Evolutionary conservation across 2,888 invertebrate species (phyloP), one percentile per base, ranked within the genome.

Genomic region (Brenthis ino): DNA sequence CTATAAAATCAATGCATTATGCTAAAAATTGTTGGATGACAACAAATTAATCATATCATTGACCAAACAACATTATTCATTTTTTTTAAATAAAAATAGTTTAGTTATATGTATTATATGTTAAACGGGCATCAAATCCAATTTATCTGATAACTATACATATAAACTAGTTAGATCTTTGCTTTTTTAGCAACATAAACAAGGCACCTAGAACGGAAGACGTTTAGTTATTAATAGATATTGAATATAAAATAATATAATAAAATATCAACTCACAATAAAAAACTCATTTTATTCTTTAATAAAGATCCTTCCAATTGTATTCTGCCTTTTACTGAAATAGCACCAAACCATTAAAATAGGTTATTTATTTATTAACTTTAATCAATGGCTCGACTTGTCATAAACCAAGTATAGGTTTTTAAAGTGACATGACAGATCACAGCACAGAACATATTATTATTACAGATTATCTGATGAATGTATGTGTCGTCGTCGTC

Each of bases 251-350:
- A 2, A 60, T 14, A 24, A 20, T 28, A 24, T 48, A 16, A 11
- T 60, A 16, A 12, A 1, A 33, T 57, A 57, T 56, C 47, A 64
- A 94, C 95, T 95, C 85, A 95, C 95, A 95, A 95, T 80, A 95
- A 89, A 87, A 95, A 95, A 88, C 95, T 95, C 94, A 94, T 94
- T 81, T 86, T 93, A 80, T 66, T 74, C 71, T 74, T 74, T 75
- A 74, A 72, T 58, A 77, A 75, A 73, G 75, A 74, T 76, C 70
- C 76, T 75, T 75, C 67, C 76, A 76, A 77, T 74, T 71, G 70
- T 77, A 73, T 77, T 77, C 53, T 77, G 77, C 76, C 74, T 72
- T 79, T 72, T 76, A 78, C 73, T 77, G 76, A 74, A 76, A 79
- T 81, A 85, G 82, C 85, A 88, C 85, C 82, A 77, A 85, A 77